phyloP scores from a whole-genome alignment of 2,113 vertebrate genomes.

The Eleginops maclovinus region DNA sequence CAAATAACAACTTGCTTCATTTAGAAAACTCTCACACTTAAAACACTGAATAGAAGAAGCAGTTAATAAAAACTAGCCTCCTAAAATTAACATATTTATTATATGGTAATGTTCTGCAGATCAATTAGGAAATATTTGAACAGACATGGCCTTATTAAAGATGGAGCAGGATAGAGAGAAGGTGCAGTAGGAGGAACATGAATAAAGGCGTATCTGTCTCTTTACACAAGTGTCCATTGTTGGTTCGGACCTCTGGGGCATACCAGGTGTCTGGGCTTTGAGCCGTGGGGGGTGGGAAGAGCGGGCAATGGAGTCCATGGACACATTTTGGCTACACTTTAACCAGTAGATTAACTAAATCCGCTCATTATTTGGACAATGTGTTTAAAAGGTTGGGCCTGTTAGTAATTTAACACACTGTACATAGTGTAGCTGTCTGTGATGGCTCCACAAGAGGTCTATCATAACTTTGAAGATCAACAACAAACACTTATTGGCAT shows the following conservation, averaged over 20 bases:
- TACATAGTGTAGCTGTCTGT: background rate
- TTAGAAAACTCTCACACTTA: background rate
- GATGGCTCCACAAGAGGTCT: constrained; percentile 16
- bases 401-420: background rate
- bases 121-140: constrained; percentile 35
- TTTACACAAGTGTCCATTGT: constrained; percentile 78
- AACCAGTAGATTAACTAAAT: constrained; percentile 68
- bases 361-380: constrained; percentile 34
- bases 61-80: background rate
- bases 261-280: constrained; percentile 78
- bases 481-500: constrained; percentile 39
- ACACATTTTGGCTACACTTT: constrained; percentile 70
- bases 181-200: constrained; percentile 45
- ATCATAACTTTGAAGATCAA: constrained; percentile 19
- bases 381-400: constrained; percentile 17
- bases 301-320: constrained; percentile 37
- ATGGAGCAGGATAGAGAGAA: constrained; percentile 28
- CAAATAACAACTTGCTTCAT: background rate
- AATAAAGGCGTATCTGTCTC: constrained; percentile 76
- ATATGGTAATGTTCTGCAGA: background rate
- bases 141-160: constrained; percentile 34
- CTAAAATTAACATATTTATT: background rate
- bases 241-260: constrained; percentile 67
- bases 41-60: background rate
- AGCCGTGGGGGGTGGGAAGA: constrained; percentile 51